Conservation (phyloP, 2,797 vertebrate species). For the Cirrhinus molitorella region DNA sequence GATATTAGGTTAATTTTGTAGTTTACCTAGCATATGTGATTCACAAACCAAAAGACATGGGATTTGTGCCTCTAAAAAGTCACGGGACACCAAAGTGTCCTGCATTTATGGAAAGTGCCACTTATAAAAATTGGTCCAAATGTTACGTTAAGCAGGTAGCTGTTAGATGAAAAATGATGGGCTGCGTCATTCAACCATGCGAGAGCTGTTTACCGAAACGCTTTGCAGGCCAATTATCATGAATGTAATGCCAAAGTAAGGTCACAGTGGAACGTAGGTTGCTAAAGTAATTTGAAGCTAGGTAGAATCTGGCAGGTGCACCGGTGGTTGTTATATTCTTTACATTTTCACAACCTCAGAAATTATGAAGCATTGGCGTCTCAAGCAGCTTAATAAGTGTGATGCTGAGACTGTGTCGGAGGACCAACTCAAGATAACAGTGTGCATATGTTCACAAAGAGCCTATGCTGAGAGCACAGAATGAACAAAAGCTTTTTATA, state of each 20-base stretch:
- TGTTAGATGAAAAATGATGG: constrained; percentile 17
- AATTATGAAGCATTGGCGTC: not conserved
- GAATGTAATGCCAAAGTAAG: constrained; percentile 10
- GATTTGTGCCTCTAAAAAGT: not conserved
- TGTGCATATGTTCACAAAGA: not conserved
- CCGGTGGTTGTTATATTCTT: constrained; percentile 1
- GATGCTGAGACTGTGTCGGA: not conserved
- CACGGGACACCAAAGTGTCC: constrained; percentile 4
- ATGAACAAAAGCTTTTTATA: constrained; percentile 11
- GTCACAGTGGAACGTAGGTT: not conserved
- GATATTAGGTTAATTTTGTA: not conserved
- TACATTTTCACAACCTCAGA: not conserved
- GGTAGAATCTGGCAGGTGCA: not conserved
- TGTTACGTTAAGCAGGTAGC: constrained; percentile 6
- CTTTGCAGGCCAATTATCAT: constrained; percentile 22
- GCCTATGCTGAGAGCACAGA: not conserved
- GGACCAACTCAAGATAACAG: constrained; percentile 16
- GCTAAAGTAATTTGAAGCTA: constrained; percentile 27
- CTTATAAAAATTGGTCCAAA: constrained; percentile 21
- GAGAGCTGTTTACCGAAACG: constrained; percentile 13
- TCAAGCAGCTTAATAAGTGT: constrained; percentile 20
- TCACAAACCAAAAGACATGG: not conserved
- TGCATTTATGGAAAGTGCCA: not conserved
- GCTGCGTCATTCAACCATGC: constrained; percentile 6
- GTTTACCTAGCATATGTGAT: not conserved